phyloP scores from a whole-genome alignment of 2,888 invertebrate species.

The Notodonta dromedarius region DNA sequence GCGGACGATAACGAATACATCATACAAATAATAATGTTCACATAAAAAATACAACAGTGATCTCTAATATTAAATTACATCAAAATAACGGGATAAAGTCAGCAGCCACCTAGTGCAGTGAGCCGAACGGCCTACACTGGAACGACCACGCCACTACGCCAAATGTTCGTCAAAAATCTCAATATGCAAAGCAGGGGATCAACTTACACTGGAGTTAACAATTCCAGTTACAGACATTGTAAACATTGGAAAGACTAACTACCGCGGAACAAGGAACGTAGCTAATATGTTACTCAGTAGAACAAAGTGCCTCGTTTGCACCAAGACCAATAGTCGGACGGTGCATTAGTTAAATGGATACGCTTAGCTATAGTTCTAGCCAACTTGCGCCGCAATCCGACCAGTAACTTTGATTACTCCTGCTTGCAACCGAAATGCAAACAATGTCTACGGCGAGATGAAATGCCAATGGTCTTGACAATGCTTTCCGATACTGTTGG shows the following conservation, averaged over 20 bases:
- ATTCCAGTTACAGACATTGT: constrained; percentile 33
- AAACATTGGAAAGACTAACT: constrained; percentile 45
- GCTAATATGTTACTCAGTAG: constrained; percentile 70
- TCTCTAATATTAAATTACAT: too few relatives aligned
- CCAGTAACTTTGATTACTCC: constrained; percentile 74
- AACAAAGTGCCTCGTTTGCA: constrained; percentile 78
- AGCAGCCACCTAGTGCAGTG: too few relatives aligned
- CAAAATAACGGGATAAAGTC: too few relatives aligned
- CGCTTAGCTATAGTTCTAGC: constrained; percentile 70
- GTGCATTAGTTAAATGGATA: constrained; percentile 82
- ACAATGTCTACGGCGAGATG: constrained; percentile 62
- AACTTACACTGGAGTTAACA: not conserved
- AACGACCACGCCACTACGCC: too few relatives aligned
- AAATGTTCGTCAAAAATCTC: too few relatives aligned
- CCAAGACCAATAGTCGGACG: constrained; percentile 80
- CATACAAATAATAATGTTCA: constrained; percentile 27
- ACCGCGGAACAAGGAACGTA: constrained; percentile 47
- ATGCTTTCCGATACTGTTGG: constrained; percentile 35
- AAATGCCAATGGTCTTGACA: constrained; percentile 49
- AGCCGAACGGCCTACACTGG: too few relatives aligned
- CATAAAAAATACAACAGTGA: constrained; percentile 21
- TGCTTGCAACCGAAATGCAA: constrained; percentile 68
- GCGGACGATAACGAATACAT: constrained; percentile 27
- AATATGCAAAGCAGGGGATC: not conserved
- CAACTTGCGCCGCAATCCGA: constrained; percentile 75